phyloP scores from a whole-genome alignment of 2,113 vertebrate species.

The Recurvirostra avosetta region DNA sequence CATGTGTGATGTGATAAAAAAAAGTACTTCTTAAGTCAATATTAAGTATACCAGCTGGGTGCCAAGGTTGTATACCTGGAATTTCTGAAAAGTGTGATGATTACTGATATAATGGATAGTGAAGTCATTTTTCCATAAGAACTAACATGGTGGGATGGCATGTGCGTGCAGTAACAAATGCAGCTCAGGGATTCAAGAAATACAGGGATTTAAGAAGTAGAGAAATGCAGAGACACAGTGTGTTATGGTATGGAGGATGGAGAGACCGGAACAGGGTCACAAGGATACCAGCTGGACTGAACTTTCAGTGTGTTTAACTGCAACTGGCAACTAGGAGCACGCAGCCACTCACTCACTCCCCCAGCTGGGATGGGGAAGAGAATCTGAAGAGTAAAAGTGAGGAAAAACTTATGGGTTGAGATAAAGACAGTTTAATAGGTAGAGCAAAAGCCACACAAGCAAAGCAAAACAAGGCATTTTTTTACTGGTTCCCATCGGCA shows the following conservation, averaged over 20 bases:
- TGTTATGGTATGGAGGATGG: fast-evolving
- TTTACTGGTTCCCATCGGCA: not conserved
- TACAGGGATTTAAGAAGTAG: fast-evolving
- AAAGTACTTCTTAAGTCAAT: fast-evolving
- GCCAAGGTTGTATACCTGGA: fast-evolving
- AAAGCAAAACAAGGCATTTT: not conserved
- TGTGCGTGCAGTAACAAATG: fast-evolving
- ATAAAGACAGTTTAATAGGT: not conserved
- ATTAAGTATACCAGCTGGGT: fast-evolving
- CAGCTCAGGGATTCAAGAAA: not conserved
- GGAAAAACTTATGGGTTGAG: not conserved
- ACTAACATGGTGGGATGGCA: fast-evolving
- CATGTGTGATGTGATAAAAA: fast-evolving
- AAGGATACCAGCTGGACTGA: not conserved
- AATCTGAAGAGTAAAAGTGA: not conserved
- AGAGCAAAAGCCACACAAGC: not conserved
- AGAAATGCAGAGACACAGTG: fast-evolving
- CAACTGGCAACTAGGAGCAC: not conserved
- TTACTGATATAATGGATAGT: fast-evolving
- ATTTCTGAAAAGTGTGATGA: not conserved
- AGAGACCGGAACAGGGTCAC: not conserved
- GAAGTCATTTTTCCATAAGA: fast-evolving
- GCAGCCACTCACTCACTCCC: not conserved
- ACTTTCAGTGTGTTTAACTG: not conserved
- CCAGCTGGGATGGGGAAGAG: not conserved